Percentiles rank a stretch among this genome's conserved stretches.
Evolutionary conservation across 2,113 vertebrate genomes (phyloP).

Genomic region (Cyanistes caeruleus): DNA sequence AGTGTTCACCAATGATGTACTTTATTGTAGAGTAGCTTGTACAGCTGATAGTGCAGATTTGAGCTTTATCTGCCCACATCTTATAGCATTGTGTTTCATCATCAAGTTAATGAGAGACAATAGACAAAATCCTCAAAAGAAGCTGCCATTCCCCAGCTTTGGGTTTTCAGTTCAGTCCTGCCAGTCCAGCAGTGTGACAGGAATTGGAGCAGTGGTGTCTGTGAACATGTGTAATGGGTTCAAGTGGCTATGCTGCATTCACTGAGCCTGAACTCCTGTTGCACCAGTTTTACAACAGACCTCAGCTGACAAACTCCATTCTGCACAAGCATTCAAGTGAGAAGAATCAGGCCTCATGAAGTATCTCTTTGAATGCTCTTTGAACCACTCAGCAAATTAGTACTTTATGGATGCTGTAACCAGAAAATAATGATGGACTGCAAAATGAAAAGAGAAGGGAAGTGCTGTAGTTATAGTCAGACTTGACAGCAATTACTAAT

Average conservation of each 20-base stretch:
- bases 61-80: background rate
- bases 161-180: background rate
- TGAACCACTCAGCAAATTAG: background rate
- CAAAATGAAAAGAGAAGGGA: background rate
- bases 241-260: background rate
- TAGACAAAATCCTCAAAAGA: background rate
- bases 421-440: conserved; percentile 31
- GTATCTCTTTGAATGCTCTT: background rate
- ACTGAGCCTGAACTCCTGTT: background rate
- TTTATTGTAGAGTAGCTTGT: background rate
- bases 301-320: background rate
- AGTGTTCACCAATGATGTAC: background rate
- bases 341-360: background rate
- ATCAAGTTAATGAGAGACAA: background rate
- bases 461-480: background rate
- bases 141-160: background rate
- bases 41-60: background rate
- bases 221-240: background rate
- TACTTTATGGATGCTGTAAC: background rate
- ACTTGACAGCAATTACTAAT: conserved; percentile 57
- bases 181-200: background rate
- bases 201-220: background rate
- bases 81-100: background rate
- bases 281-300: background rate
- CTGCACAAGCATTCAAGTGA: background rate